Evolutionary conservation across 2,797 vertebrate genomes (phyloP).

Genomic region (Melanotaenia boesemani): DNA sequence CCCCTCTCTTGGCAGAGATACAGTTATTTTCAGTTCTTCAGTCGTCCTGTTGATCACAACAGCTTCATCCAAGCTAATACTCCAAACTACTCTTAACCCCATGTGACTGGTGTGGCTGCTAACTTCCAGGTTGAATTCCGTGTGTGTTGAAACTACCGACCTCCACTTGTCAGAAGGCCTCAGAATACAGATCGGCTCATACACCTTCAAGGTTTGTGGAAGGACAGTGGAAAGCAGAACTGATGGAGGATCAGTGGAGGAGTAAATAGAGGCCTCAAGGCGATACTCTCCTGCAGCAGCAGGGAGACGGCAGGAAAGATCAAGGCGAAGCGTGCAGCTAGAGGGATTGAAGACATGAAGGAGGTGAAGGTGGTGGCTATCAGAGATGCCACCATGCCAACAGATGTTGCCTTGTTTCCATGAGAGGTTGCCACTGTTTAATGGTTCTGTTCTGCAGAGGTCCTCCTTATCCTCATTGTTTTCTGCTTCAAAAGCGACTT

Average conservation of each 20-base stretch:
- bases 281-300: slow-evolving; percentile 31
- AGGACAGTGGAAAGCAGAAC: slow-evolving; percentile 24
- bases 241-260: slow-evolving; percentile 12
- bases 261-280: slow-evolving; percentile 31
- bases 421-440: slow-evolving; percentile 9
- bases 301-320: slow-evolving; percentile 14
- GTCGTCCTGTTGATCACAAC: slow-evolving; percentile 46
- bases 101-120: slow-evolving; percentile 4
- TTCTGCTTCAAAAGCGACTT: slow-evolving; percentile 20
- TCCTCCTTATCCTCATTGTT: background rate
- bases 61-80: slow-evolving; percentile 34
- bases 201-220: slow-evolving; percentile 32
- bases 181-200: slow-evolving; percentile 30
- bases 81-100: slow-evolving; percentile 41
- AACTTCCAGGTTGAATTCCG: slow-evolving; percentile 44
- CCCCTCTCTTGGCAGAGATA: slow-evolving; percentile 43
- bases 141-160: slow-evolving; percentile 19
- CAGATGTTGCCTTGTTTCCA: background rate
- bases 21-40: slow-evolving; percentile 35
- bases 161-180: slow-evolving; percentile 37
- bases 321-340: slow-evolving; percentile 53
- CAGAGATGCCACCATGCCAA: slow-evolving; percentile 1
- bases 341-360: slow-evolving; percentile 18
- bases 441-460: background rate
- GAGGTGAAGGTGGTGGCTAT: background rate